Percentiles rank a stretch among this genome's conserved stretches.
Conservation (phyloP, 2,888 invertebrate genomes). For the Eupithecia subumbrata region DNA sequence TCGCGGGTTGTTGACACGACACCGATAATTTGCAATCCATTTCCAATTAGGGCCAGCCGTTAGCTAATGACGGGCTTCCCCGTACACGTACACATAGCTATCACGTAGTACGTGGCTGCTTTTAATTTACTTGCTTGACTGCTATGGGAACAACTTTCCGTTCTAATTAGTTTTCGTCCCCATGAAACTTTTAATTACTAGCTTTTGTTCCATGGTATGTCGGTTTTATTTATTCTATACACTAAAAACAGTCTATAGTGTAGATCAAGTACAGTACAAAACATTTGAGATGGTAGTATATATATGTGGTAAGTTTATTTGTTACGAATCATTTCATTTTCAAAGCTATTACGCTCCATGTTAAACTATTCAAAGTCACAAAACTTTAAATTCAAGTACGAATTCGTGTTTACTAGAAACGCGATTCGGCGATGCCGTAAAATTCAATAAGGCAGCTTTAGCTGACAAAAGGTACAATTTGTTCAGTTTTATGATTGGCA, state of each 20-base stretch:
- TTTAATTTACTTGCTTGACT: slow-evolving; percentile 19
- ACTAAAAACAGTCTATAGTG: background rate
- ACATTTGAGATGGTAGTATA: background rate
- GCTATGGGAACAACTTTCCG: slow-evolving; percentile 13
- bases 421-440: slow-evolving; percentile 20
- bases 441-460: slow-evolving; percentile 26
- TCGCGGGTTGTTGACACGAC: slow-evolving; percentile 20
- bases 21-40: slow-evolving; percentile 33
- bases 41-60: slow-evolving; percentile 37
- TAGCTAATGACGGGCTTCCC: slow-evolving; percentile 32
- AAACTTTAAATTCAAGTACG: slow-evolving; percentile 28
- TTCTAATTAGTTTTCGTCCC: background rate
- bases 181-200: background rate
- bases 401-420: slow-evolving; percentile 15
- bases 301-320: background rate
- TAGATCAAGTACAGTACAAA: background rate
- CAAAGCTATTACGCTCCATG: slow-evolving; percentile 10
- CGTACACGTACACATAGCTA: slow-evolving; percentile 1
- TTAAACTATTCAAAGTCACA: slow-evolving; percentile 18
- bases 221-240: background rate
- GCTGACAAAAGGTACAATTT: slow-evolving; percentile 29
- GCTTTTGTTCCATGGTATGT: background rate
- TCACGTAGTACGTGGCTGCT: background rate
- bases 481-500: slow-evolving; percentile 27
- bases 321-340: slow-evolving; percentile 13